Base-by-base conservation (phyloP, 2,888 invertebrate species). In the Ophion ventricosus region DNA sequence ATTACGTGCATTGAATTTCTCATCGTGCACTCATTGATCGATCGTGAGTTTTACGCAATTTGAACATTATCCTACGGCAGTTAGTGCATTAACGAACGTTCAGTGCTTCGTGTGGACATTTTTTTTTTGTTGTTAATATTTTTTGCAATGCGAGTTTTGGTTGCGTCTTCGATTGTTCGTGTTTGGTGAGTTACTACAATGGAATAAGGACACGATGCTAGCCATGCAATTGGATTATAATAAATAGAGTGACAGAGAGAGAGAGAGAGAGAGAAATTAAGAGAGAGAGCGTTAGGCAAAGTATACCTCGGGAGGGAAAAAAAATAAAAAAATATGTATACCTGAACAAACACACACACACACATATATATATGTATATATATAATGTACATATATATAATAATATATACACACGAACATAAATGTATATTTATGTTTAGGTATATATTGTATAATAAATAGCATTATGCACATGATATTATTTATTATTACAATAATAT, bases 181-280 rank as follows among this genome's bases (percentile, higher is more conserved):
- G 73, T 76, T 80, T 66, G 23, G 67, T 72, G 73, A 83, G 49
- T 49, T 49, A 83, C 87, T 88, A 87, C 84, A 76, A 85, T 69
- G 83, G 85, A 88, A 88, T 87, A 84, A 86, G 87, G 83, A 87
- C 88, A 90, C 88, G 87, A 90, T 89, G 89, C 89, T 87, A 87
- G 88, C 87, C 90, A 90, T 90, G 90, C 90, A 88, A 84, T 86
- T 81, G 83, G 83, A 84, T 83, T 72, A 85, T 57, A 83, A 81
- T 56, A 78, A 56, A 75, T 56, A 72, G 73, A 83, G 59, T 63
- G 40, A 56, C 56, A 69, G 26, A n/a, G 23, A 70, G 61, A 43
- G 49, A 17, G 67, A 43, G 49, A 17, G 17, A 25, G 14, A 43
- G 5, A 25, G 43, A 8, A 67, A 49, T n/a, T n/a, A n/a, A 69